These are phyloP conservation scores for Dendrocopos noguchii DNA, from an alignment of 2,113 vertebrate species.

Conservation along the genomic window DNA sequence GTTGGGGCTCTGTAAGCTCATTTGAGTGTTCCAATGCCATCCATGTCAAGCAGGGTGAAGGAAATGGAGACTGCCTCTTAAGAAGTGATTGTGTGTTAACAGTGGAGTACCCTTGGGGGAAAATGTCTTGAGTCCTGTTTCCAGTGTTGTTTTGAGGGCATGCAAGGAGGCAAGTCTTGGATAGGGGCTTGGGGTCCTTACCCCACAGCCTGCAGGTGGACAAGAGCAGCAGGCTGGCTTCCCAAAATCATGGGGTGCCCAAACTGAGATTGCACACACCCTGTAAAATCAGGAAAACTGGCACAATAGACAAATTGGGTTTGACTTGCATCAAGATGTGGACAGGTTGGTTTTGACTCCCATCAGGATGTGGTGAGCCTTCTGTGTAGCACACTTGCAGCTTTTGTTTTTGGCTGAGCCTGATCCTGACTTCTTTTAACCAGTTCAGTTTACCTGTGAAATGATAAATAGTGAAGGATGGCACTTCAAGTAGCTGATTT, in stretches of 20 bases:
- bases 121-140: neutral
- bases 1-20: rapidly evolving
- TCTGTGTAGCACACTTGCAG: neutral
- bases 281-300: neutral
- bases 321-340: neutral
- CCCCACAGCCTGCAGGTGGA: neutral
- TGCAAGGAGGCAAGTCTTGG: neutral
- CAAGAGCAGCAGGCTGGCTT: neutral
- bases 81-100: neutral
- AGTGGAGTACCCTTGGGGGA: neutral
- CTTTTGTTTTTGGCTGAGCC: neutral
- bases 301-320: neutral
- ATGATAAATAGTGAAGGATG: rapidly evolving
- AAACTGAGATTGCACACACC: rapidly evolving
- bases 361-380: rapidly evolving
- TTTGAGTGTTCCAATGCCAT: rapidly evolving
- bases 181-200: neutral
- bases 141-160: rapidly evolving
- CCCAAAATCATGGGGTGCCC: rapidly evolving
- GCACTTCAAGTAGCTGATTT: neutral
- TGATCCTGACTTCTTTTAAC: neutral
- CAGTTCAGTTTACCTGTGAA: neutral
- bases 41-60: rapidly evolving
- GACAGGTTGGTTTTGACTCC: neutral
- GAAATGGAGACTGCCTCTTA: neutral